A percentile compares a stretch with the other conserved stretches of the same genome.
phyloP scores from a whole-genome alignment of 2,797 vertebrate genomes.

The Arctocebus calabarensis region DNA sequence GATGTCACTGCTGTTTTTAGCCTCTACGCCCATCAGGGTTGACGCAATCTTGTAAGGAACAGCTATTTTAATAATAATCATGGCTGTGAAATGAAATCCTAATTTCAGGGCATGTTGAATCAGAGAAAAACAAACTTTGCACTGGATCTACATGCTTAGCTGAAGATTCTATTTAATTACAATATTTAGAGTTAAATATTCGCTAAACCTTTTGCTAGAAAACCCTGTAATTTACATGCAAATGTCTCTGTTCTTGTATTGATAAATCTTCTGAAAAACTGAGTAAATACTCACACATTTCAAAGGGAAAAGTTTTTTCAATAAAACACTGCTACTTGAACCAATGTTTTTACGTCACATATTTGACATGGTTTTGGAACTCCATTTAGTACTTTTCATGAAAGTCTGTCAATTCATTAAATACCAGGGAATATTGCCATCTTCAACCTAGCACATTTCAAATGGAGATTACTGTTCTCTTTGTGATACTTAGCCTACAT shows the following conservation, averaged over 20 bases:
- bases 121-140: background rate
- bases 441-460: background rate
- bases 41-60: background rate
- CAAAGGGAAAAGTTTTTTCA: background rate
- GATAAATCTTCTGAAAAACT: background rate
- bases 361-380: conserved; percentile 19
- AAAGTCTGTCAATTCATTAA: conserved; percentile 14
- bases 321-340: background rate
- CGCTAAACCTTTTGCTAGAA: background rate
- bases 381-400: background rate
- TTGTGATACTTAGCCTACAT: background rate
- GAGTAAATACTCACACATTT: conserved; percentile 1
- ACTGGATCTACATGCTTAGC: rapidly evolving
- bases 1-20: no score
- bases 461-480: background rate
- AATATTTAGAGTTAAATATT: background rate
- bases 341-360: background rate
- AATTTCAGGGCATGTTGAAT: background rate
- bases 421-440: background rate
- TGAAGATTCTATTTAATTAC: background rate
- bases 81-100: background rate
- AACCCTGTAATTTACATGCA: background rate
- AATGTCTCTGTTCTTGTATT: background rate
- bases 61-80: no score
- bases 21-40: background rate